Base-by-base conservation (phyloP, 2,113 vertebrate genomes). In the Tor tambroides region DNA sequence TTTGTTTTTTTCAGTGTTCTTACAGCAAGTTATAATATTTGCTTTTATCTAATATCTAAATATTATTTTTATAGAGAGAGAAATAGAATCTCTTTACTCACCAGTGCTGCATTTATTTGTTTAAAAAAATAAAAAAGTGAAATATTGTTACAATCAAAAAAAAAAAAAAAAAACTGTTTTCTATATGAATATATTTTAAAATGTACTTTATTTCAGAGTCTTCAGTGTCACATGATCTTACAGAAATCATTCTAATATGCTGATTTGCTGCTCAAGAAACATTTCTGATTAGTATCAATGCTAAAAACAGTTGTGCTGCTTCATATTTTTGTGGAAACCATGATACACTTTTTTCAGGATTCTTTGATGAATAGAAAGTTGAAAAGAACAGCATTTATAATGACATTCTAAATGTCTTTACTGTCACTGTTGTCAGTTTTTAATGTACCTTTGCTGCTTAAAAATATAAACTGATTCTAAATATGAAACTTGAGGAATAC, bases 21-120 rank as follows among this genome's bases (percentile, higher is more conserved):
- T n/a, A 12, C 19, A 35, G 17, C 30, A 56, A 79, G 51, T 12
- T 79, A 14, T 32, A 35, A 79, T 79, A 79, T 79, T 59, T 35
- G 77, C 51, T 35, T 79, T 59, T 56, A 56, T 56, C 77, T 35
- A 35, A 59, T 79, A 79, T 59, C 35, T 14, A 79, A 79, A 23
- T 59, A 10, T 59, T 56, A 56, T 56, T 23, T 56, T 23, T 51
- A 5, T 51, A 54, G 0, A 51, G 1, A 54, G 6, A 54, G 17
- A 54, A 7, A 21, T 17, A 54, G 1, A 54, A 54, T 54, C 14
- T 51, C 49, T 51, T 51, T 51, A 51, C 14, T 51, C 49, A 17
- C 49, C 49, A 51, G 17, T 17, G 51, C 51, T 21, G 51, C 17
- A 54, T 54, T 54, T 54, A 54, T 54, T 21, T 7, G 17, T 19